Base-by-base conservation (phyloP, 2,888 invertebrate species). In the Hylaea fasciaria region DNA sequence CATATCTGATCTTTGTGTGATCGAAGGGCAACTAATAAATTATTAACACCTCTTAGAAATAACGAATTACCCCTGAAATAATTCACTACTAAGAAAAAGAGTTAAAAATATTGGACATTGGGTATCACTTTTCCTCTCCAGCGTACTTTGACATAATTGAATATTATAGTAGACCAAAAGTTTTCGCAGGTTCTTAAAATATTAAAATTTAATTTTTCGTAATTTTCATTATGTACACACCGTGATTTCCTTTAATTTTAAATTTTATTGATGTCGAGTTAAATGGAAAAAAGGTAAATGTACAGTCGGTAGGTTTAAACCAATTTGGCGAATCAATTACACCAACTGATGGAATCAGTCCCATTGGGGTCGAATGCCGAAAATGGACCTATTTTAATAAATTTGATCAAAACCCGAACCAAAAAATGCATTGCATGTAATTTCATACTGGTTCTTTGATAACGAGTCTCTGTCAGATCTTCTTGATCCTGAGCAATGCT, bases 191-290 rank as follows among this genome's bases (percentile, higher is more conserved):
- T 44, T 59, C 37, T 59, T 68, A 55, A 61, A 65, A 65, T 64
- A 68, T 65, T 65, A 56, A 64, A n/a, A 59, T 55, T 59, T 51
- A 62, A 61, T 62, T 65, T 59, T 14, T 43, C 57, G 39, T 39
- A 46, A 50, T 60, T 57, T 61, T 53, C n/a, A n/a, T 41, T 22
- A 22, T n/a, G n/a, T n/a, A n/a, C n/a, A 55, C 54, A 47, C 60
- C 51, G 49, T 46, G 40, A 49, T 45, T 48, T 45, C 22, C 40
- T 59, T 55, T 56, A 47, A 56, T 60, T 57, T 60, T 39, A 51
- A 53, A 50, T 57, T 50, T 43, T 35, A 43, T 8, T 10, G 40
- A 35, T 51, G 32, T 32, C 5, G 40, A 46, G n/a, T 35, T 32
- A 28, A 48, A 44, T 47, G 41, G 14, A n/a, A 35, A 44, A 44